Percentiles rank a stretch among this genome's conserved stretches.
Evolutionary conservation across 2,113 vertebrate genomes (phyloP).

Genomic region (Paracanthobrama guichenoti): DNA sequence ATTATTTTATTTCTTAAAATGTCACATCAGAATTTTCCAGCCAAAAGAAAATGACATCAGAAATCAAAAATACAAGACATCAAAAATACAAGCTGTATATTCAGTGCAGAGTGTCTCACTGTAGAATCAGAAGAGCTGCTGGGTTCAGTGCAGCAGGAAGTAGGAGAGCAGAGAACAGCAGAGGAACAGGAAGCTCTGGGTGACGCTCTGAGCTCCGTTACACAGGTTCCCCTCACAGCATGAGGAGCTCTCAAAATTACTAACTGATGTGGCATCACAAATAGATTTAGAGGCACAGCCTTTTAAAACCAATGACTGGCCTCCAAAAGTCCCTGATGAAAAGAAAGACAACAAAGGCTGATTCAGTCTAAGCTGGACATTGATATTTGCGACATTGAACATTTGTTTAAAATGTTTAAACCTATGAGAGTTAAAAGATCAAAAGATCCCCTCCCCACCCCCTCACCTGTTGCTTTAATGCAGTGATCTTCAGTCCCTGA

Average conservation of each 20-base stretch:
- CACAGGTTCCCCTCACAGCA: background rate
- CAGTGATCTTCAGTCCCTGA: background rate
- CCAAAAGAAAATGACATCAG: background rate
- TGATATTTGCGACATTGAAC: background rate
- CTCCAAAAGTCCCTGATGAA: background rate
- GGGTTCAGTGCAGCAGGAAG: too few relatives aligned
- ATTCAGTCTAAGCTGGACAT: background rate
- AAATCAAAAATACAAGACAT: background rate
- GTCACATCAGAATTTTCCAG: background rate
- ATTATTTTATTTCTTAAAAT: background rate
- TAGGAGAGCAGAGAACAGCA: background rate
- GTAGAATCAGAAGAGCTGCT: background rate
- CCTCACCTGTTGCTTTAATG: background rate
- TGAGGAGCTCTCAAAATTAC: background rate
- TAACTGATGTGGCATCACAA: background rate
- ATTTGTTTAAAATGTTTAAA: background rate
- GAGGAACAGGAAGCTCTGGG: conserved; percentile 7
- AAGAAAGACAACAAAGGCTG: background rate
- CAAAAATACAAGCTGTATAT: background rate
- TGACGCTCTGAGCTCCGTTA: background rate
- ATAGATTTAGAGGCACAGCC: background rate
- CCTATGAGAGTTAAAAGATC: too few relatives aligned
- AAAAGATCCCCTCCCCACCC: too few relatives aligned
- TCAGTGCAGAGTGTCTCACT: background rate
- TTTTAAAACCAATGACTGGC: background rate